These are phyloP conservation scores for Pterois miles DNA, from an alignment of 2,797 vertebrate genomes.

Conservation along the genomic window DNA sequence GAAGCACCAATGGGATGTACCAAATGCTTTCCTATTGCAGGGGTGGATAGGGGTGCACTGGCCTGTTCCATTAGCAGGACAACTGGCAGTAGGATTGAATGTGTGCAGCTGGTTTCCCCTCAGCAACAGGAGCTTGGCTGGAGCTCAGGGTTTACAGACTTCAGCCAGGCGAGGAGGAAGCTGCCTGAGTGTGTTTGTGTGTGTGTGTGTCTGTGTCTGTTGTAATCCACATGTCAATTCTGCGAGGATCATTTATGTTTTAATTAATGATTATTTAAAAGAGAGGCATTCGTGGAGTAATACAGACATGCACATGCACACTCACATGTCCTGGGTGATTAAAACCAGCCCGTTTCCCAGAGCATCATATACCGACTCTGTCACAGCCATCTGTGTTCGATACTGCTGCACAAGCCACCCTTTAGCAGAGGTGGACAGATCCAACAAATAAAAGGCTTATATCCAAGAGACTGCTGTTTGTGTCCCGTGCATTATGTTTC, in stretches of 20 bases:
- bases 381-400: no score
- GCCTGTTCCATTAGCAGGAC: constrained; percentile 59
- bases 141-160: constrained; percentile 60
- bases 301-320: background rate
- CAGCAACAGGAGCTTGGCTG: constrained; percentile 69
- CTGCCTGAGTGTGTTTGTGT: constrained; percentile 5
- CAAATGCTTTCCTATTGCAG: constrained; percentile 67
- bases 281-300: background rate
- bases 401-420: no score
- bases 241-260: background rate
- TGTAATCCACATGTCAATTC: constrained; percentile 33
- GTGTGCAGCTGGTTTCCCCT: constrained; percentile 71
- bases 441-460: no score
- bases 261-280: background rate
- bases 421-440: no score
- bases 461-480: no score
- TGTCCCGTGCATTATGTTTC: no score
- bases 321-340: background rate
- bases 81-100: constrained; percentile 45
- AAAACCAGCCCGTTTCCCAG: background rate
- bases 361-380: no score
- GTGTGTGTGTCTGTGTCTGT: background rate
- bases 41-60: constrained; percentile 50
- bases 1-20: constrained; percentile 77
- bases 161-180: constrained; percentile 52